These are phyloP conservation scores for human (Homo sapiens) DNA, from an alignment of 2,113 vertebrate species.

Conservation along the genomic window DNA sequence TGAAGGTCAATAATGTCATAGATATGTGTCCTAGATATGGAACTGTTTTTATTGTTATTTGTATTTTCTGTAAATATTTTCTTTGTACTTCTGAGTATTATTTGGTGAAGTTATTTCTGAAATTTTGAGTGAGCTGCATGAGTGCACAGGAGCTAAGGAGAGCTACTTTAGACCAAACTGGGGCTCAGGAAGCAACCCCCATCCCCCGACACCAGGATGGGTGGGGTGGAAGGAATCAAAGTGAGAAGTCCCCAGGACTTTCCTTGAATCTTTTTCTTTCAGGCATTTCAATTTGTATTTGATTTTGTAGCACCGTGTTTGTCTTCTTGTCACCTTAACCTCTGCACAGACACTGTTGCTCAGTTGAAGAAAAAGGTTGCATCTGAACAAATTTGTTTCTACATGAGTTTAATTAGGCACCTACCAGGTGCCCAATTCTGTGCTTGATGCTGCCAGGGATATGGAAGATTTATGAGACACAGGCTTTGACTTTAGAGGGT, in stretches of 20 bases:
- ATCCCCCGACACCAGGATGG: neutral
- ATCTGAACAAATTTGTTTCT: slow-evolving; percentile 59
- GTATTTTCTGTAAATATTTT: slow-evolving; percentile 38
- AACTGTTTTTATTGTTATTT: slow-evolving; percentile 14
- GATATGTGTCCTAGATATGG: neutral
- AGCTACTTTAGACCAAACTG: neutral
- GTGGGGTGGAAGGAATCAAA: neutral
- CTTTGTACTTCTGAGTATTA: neutral
- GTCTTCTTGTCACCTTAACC: slow-evolving; percentile 36
- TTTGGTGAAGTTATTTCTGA: neutral
- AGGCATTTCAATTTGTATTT: neutral
- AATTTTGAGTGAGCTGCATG: neutral
- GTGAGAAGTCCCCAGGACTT: neutral
- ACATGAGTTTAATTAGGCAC: slow-evolving; percentile 64
- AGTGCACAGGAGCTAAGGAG: neutral
- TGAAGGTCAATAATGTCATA: neutral
- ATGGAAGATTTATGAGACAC: slow-evolving; percentile 68
- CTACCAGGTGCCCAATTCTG: slow-evolving; percentile 59
- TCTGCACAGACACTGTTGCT: slow-evolving; percentile 33
- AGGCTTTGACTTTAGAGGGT: slow-evolving; percentile 66
- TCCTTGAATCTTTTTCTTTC: neutral
- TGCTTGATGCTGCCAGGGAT: slow-evolving; percentile 59
- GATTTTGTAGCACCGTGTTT: neutral
- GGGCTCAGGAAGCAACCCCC: neutral
- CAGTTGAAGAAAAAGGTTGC: slow-evolving; percentile 36